Evolutionary conservation across 2,113 vertebrate genomes (phyloP), one percentile per base, ranked within the genome.

Genomic region (Laterallus jamaicensis): DNA sequence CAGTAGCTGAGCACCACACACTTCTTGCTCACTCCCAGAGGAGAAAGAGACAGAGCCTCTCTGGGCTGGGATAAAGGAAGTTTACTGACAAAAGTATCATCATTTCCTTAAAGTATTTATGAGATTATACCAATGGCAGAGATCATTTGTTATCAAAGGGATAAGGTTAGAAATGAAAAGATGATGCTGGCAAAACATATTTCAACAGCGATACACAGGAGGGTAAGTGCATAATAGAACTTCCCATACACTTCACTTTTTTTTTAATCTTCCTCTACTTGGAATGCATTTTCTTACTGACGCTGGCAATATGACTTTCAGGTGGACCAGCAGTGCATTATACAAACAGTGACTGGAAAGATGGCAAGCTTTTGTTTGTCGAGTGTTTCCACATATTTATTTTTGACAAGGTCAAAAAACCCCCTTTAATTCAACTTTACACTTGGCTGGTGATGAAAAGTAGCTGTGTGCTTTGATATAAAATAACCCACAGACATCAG

Each of bases 341-440:
- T 28, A 82, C 15, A 81, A 90, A 90, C 44, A 79, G 26, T 60
- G 63, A 60, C 10, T 64, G 47, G 55, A 90, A 91, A 86, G 44
- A 71, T 21, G 12, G 32, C 24, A 93, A 85, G 52, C 6, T 80
- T 87, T 79, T 66, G 6, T 83, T 90, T 86, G 12, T 55, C 92
- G 32, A 87, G 21, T 42, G 37, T 55, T 88, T 82, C 76, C 40
- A 76, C 21, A 20, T 59, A n/a, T 82, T 83, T 80, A 56, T 63
- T 91, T 87, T 69, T 79, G 55, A 77, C 81, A 93, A 92, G 54
- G 77, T 93, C 50, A 92, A 71, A 92, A 84, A 77, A 15, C 9
- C 9, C 50, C 29, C 10, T 85, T 92, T 85, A 82, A 91, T 93
- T 93, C 37, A 85, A 74, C 71, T 94, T 94, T 89, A 67, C 24